These are phyloP conservation scores for Crossaster papposus DNA, from an alignment of 53 echinoderm and acorn worm genomes.

Conservation along the genomic window DNA sequence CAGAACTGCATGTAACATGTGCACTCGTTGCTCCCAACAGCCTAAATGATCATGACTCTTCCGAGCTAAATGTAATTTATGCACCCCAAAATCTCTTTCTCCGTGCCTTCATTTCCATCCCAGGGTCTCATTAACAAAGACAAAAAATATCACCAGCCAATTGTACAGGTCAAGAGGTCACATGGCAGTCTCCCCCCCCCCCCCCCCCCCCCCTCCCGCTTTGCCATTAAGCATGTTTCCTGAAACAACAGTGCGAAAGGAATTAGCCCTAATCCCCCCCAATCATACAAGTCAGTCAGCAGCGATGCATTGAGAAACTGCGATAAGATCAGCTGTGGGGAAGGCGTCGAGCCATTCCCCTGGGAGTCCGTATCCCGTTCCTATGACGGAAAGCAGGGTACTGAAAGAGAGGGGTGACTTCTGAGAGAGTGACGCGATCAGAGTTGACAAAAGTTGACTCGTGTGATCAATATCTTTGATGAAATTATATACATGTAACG, in stretches of 20 bases:
- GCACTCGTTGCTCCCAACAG: not conserved
- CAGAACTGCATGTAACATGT: not conserved
- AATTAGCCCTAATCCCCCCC: slow-evolving; percentile 58
- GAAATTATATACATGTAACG: not conserved
- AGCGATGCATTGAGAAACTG: slow-evolving; percentile 29
- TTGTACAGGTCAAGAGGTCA: slow-evolving; percentile 29
- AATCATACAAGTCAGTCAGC: slow-evolving; percentile 63
- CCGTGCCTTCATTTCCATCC: not conserved
- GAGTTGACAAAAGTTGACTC: not conserved
- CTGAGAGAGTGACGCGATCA: not conserved
- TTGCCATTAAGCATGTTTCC: slow-evolving; percentile 56
- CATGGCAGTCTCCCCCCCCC: slow-evolving; percentile 32
- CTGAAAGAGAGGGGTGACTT: not conserved
- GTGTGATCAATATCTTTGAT: not conserved
- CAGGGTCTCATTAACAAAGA: slow-evolving; percentile 40
- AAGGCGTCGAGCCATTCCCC: slow-evolving; percentile 44
- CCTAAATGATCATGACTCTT: not conserved
- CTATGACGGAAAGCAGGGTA: not conserved
- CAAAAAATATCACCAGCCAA: not conserved
- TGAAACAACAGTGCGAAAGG: slow-evolving; percentile 60
- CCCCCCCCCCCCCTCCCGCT: slow-evolving; percentile 42
- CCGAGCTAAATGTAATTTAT: slow-evolving; percentile 14
- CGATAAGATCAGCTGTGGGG: slow-evolving; percentile 49
- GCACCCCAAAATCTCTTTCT: not conserved
- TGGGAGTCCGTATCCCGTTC: slow-evolving; percentile 23